These are phyloP conservation scores for Xenopus borealis DNA, from an alignment of 2,113 vertebrate species.

Conservation along the genomic window DNA sequence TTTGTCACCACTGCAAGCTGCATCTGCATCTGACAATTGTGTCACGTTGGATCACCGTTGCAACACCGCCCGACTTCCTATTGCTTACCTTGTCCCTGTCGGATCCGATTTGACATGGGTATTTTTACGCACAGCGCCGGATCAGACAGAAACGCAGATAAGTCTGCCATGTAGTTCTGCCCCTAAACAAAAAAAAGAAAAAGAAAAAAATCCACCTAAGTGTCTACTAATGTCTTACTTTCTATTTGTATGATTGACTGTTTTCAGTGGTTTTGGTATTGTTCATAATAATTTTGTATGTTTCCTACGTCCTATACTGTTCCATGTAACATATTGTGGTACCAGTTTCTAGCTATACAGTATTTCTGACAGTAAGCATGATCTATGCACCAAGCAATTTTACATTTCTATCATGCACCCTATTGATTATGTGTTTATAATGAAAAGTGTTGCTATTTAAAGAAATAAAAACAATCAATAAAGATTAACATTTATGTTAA, in stretches of 20 bases:
- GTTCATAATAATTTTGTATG: conserved; percentile 63
- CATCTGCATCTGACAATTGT: no score
- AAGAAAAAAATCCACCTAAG: conserved; percentile 74
- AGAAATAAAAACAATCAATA: neutral
- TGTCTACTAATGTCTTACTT: conserved; percentile 76
- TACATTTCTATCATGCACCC: conserved; percentile 60
- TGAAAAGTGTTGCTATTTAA: conserved; percentile 49
- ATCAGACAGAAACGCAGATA: no score
- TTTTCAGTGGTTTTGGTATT: conserved; percentile 68
- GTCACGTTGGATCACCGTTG: no score
- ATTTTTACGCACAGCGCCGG: no score
- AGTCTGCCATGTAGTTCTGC: no score
- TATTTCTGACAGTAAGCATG: conserved; percentile 66
- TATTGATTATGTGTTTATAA: conserved; percentile 67
- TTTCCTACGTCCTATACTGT: conserved; percentile 64
- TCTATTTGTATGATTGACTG: conserved; percentile 67
- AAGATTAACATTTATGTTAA: conserved; percentile 10
- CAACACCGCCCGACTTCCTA: no score
- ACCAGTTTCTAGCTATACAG: conserved; percentile 64
- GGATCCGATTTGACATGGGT: no score
- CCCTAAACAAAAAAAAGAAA: neutral
- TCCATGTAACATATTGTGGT: conserved; percentile 62
- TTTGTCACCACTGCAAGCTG: no score
- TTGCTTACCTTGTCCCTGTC: no score
- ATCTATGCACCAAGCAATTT: conserved; percentile 75